Percentiles rank a stretch among this genome's conserved stretches.
Evolutionary conservation across 35 echinoderm and acorn worm genomes (phyloP).

Genomic region (Eucidaris tribuloides): DNA sequence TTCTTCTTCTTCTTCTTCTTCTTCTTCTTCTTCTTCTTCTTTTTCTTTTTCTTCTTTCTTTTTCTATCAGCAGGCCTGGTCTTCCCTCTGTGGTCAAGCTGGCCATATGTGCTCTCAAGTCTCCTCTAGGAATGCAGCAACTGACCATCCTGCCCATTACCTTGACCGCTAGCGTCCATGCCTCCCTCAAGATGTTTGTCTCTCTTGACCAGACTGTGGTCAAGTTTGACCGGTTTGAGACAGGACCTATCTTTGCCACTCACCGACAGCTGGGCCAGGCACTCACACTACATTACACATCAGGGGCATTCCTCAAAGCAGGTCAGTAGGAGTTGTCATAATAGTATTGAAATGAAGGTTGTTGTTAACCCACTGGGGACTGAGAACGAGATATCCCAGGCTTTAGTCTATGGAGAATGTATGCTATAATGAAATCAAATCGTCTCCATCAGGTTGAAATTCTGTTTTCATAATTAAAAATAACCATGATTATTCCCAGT

Average conservation of each 20-base stretch:
- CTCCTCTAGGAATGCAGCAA: slow-evolving; percentile 79
- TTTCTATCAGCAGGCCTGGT: slow-evolving; percentile 2
- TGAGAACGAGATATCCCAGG: too few species aligned
- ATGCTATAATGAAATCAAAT: too few species aligned
- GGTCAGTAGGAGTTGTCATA: too few species aligned
- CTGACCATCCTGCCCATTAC: slow-evolving; percentile 76
- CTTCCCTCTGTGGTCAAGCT: slow-evolving; percentile 34
- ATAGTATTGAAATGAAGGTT: too few species aligned
- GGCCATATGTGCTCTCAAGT: slow-evolving; percentile 41
- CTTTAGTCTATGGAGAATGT: too few species aligned
- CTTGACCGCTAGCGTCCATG: slow-evolving; percentile 79
- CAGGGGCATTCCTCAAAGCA: slow-evolving; percentile 96
- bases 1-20: too few species aligned
- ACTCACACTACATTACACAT: slow-evolving; percentile 89
- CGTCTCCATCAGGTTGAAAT: too few species aligned
- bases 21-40: too few species aligned
- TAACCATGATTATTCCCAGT: too few species aligned
- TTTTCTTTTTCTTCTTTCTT: too few species aligned
- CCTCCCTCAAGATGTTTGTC: slow-evolving; percentile 84
- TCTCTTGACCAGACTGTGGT: slow-evolving; percentile 62
- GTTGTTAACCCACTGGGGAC: too few species aligned
- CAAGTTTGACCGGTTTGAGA: slow-evolving; percentile 69
- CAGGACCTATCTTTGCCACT: slow-evolving; percentile 78
- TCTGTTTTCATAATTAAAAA: too few species aligned
- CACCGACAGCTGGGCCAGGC: slow-evolving; percentile 79